phyloP scores from a whole-genome alignment of 2,888 invertebrate species.

The Meiosimyza platycephala region DNA sequence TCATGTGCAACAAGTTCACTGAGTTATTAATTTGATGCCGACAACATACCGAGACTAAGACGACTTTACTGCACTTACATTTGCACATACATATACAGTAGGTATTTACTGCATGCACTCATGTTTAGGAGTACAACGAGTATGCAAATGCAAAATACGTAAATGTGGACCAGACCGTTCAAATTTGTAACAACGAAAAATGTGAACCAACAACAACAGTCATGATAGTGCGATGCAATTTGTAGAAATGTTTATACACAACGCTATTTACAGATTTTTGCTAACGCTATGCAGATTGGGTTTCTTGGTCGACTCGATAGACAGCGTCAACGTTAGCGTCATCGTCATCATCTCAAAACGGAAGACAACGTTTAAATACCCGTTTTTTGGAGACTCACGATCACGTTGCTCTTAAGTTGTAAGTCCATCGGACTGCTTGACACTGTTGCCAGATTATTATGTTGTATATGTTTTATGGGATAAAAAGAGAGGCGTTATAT shows the following conservation, averaged over 20 bases:
- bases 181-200: neutral
- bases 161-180: too few relatives aligned
- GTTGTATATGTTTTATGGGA: too few relatives aligned
- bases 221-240: neutral
- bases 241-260: neutral
- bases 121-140: neutral
- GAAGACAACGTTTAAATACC: slow-evolving; percentile 15
- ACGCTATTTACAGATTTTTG: neutral
- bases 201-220: neutral
- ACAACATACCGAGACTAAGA: too few relatives aligned
- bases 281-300: neutral
- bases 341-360: slow-evolving; percentile 4
- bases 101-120: neutral
- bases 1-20: too few relatives aligned
- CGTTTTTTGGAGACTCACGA: slow-evolving; percentile 14
- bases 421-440: neutral
- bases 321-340: neutral
- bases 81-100: too few relatives aligned
- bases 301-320: slow-evolving; percentile 9
- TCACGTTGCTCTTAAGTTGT: neutral
- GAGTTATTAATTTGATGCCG: too few relatives aligned
- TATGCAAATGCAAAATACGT: neutral
- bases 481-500: too few relatives aligned
- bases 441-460: too few relatives aligned
- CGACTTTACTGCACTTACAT: too few relatives aligned